phyloP scores from a whole-genome alignment of 2,888 invertebrate species.

The Hemithea aestivaria region DNA sequence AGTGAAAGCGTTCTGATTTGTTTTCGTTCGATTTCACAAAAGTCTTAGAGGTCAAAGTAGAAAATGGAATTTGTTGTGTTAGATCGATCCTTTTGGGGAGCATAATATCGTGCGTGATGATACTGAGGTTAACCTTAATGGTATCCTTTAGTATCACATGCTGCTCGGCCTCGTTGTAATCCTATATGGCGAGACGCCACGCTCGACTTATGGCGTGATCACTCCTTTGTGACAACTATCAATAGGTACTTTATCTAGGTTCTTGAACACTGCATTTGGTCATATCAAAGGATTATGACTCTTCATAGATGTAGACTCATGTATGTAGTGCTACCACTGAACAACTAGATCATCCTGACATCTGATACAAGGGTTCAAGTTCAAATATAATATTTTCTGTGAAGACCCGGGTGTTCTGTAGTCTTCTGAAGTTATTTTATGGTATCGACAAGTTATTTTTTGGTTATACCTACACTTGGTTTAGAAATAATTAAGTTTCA shows the following conservation, averaged over 20 bases:
- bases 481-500: too few relatives aligned
- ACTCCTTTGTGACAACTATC: conserved; percentile 47
- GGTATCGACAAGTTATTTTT: too few relatives aligned
- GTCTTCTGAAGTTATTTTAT: too few relatives aligned
- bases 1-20: conserved; percentile 21
- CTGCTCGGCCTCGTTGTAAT: conserved; percentile 67
- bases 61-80: conserved; percentile 8
- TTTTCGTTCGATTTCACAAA: conserved; percentile 20
- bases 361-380: too few relatives aligned
- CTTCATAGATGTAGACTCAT: too few relatives aligned
- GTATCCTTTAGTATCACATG: conserved; percentile 64
- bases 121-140: conserved; percentile 63
- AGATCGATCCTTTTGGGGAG: conserved; percentile 20
- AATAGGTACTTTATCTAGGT: conserved; percentile 8
- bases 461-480: too few relatives aligned
- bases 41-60: conserved; percentile 11
- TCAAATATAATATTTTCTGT: too few relatives aligned
- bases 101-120: conserved; percentile 45
- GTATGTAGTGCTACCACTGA: too few relatives aligned
- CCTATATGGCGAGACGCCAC: conserved; percentile 65
- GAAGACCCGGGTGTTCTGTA: too few relatives aligned
- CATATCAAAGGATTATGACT: too few relatives aligned
- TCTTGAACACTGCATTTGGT: too few relatives aligned
- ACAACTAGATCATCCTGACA: too few relatives aligned
- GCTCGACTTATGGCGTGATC: conserved; percentile 56